These are phyloP conservation scores for Philypnodon macrostomus DNA, from an alignment of 2,797 vertebrate genomes.

Conservation along the genomic window DNA sequence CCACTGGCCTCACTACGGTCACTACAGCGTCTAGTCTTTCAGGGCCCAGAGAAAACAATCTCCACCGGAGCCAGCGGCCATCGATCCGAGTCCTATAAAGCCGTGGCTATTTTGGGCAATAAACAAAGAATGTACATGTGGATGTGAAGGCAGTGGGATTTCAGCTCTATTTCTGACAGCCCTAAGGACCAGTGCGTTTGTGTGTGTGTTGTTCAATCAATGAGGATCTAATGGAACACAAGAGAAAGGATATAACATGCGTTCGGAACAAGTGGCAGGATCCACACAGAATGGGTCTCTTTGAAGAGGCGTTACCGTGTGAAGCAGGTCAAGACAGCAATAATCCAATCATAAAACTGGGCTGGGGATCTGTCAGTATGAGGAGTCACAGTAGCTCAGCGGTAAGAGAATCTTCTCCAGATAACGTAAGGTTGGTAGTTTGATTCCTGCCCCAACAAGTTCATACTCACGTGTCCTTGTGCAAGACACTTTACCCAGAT, in stretches of 20 bases:
- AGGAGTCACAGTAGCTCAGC: too few species aligned
- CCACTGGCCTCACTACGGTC: constrained; percentile 8
- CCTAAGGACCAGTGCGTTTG: background rate
- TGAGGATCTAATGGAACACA: constrained; percentile 20
- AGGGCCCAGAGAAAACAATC: constrained; percentile 11
- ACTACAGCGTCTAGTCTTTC: constrained; percentile 27
- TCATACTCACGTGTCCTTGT: too few species aligned
- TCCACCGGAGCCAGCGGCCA: constrained; percentile 1
- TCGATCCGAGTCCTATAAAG: constrained; percentile 18
- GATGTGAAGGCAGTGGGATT: constrained; percentile 4
- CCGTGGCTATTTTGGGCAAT: constrained; percentile 20
- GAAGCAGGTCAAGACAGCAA: too few species aligned
- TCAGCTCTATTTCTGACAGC: constrained; percentile 8
- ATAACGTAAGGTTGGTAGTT: too few species aligned
- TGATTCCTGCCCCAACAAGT: too few species aligned
- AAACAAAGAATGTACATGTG: constrained; percentile 10
- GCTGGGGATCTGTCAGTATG: too few species aligned
- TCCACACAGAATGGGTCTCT: background rate
- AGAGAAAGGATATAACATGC: background rate
- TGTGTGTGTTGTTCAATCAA: constrained; percentile 24
- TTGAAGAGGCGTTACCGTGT: too few species aligned
- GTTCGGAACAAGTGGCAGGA: constrained; percentile 1
- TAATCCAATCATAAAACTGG: too few species aligned
- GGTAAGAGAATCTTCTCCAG: too few species aligned
- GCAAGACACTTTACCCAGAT: too few species aligned